Base-by-base conservation (phyloP, 2,888 invertebrate genomes). In the Aproaerema taeniolella region DNA sequence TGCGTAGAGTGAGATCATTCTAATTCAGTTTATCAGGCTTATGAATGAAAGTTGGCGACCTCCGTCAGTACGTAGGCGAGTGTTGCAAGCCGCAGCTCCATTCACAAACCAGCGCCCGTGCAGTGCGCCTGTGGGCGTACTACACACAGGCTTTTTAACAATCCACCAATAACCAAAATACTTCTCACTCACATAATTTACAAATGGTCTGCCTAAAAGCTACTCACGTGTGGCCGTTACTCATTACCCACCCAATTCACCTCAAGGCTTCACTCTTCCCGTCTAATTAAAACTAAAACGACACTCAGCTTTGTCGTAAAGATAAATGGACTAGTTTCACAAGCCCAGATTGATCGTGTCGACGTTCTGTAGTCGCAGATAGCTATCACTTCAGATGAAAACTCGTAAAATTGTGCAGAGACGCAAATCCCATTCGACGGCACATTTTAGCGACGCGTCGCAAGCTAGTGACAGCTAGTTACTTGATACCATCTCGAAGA, bases 21-120 rank as follows among this genome's bases (percentile, higher is more conserved):
- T 39, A 43, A 37, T 37, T 37, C 39, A 40, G 31, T 31, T 43
- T 39, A 37, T 39, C 46, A 42, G 45, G 50, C 45, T 61, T 67
- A 77, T 85, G 82, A 85, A 86, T 82, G 86, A 85, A 86, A 85
- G 86, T 83, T 78, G 83, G 67, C 73, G 86, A 78, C 86, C 86
- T 86, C 81, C 76, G 47, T 51, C 46, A 41, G 47, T 46, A 69
- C 76, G 85, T 85, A 75, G 86, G 86, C 73, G 82, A 67, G 67
- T 80, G 78, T 74, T 77, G 82, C 78, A 81, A 80, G 61, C 53
- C 24, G 41, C 26, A 15, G 17, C 52, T 76, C 78, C 81, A 81
- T 80, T 81, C 81, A 81, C 79, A 77, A 79, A 37, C 20, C 34
- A 44, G 31, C 30, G 16, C 35, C 16, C 25, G 28, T 28, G 31